Conservation (phyloP, 2,797 vertebrate genomes). For the Tarsius wallacei region DNA sequence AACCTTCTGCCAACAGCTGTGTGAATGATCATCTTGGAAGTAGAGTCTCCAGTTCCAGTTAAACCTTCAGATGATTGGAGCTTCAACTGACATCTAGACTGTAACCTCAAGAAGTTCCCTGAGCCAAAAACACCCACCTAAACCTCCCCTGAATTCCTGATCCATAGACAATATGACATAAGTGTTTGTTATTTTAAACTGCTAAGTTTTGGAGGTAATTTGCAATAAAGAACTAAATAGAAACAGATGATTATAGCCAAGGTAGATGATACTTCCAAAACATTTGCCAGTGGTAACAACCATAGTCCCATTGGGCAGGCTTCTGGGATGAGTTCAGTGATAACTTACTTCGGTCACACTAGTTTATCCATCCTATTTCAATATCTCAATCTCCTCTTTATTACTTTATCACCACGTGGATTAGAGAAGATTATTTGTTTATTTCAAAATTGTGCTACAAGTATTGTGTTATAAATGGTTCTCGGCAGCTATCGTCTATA, state of each 20-base stretch:
- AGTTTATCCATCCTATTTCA: background rate
- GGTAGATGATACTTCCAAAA: background rate
- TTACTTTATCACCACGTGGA: background rate
- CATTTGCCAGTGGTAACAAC: background rate
- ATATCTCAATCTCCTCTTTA: background rate
- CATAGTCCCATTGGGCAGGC: background rate
- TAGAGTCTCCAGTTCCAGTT: background rate
- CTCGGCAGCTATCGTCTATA: background rate
- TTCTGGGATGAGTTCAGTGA: background rate
- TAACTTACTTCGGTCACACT: background rate
- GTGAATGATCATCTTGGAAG: background rate
- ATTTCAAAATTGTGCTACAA: background rate
- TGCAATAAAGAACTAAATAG: slow-evolving; percentile 22
- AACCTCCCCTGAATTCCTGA: background rate
- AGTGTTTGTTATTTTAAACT: background rate
- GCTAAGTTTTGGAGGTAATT: background rate
- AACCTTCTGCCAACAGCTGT: background rate
- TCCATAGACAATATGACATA: background rate
- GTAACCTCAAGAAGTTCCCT: background rate
- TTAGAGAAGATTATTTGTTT: background rate
- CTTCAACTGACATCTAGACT: background rate
- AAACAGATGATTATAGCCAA: background rate
- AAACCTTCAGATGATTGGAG: background rate
- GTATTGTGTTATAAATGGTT: background rate
- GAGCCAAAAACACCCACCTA: background rate